Base-by-base conservation (phyloP, 2,888 invertebrate genomes). In the Drosophila multiciliata region DNA sequence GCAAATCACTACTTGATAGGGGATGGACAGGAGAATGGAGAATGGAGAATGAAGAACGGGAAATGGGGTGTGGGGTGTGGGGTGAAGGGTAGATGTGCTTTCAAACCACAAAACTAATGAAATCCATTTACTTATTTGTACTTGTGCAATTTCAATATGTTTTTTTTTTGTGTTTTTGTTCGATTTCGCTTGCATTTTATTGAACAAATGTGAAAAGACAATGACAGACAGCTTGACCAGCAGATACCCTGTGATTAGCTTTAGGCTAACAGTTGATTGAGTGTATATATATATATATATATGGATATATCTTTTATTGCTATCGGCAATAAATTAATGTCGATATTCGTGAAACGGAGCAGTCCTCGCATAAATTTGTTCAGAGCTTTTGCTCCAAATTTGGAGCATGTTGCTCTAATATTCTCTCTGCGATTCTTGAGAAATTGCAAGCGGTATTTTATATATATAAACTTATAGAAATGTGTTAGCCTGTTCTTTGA, bases 61-160 rank as follows among this genome's bases (percentile, higher is more conserved):
- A 15, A 9, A 6, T 8, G 6, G 23, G 7, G 17, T 32, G 11
- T 17, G 55, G 38, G 17, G 20, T 20, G 7, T 8, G 6, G 23
- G 7, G 8, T 1, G 15, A 6, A 11, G 50, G 29, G 11, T 2
- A 26, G 8, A 12, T 9, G 17, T 12, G 52, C 9, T 57, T 48
- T 38, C 17, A 23, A 72, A 60, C 49, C 61, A 59, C 61, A 62
- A 66, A 61, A 48, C 57, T 61, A 65, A 78, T 73, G 20, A 54
- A 73, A 73, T 66, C 49, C 60, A 59, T 55, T 73, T 48, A 66
- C 33, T 72, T 71, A 76, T 42, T 54, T 60, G 50, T 36, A 45
- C 23, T 36, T 20, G 23, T 17, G 20, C 1, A 17, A 45, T 50
- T 59, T 26, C 32, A 49, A 29, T 29, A 29, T 29, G 29, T 29